These are phyloP conservation scores for Polymixis lichenea DNA, from an alignment of 2,888 invertebrate species.

Conservation along the genomic window DNA sequence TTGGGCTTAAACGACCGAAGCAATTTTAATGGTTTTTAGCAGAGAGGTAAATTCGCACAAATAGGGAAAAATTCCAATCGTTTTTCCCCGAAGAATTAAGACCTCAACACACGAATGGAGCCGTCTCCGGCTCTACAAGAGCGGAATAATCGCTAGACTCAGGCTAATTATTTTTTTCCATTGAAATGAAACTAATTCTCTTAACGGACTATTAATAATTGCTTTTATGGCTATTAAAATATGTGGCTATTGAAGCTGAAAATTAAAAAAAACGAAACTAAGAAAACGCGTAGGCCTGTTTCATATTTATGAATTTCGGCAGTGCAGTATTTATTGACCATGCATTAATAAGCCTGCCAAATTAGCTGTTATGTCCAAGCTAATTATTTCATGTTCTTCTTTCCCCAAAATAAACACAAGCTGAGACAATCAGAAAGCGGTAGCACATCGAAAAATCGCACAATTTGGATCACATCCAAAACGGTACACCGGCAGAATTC, in stretches of 20 bases:
- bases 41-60: conserved; percentile 5
- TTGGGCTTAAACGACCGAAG: neutral
- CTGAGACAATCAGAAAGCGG: neutral
- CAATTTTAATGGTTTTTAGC: neutral
- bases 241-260: too few relatives aligned
- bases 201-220: neutral
- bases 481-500: conserved; percentile 22
- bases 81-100: neutral
- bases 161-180: conserved; percentile 2
- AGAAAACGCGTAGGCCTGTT: neutral
- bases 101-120: conserved; percentile 6
- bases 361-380: neutral
- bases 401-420: neutral
- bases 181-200: conserved; percentile 6
- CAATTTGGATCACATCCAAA: conserved; percentile 49
- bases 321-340: neutral
- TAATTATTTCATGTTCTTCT: neutral
- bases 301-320: neutral
- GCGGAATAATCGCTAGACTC: conserved; percentile 11
- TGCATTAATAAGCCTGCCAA: neutral
- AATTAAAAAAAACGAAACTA: neutral
- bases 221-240: neutral
- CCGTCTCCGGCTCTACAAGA: neutral
- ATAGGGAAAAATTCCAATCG: neutral
- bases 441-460: conserved; percentile 3